These are phyloP conservation scores for Zonotrichia leucophrys DNA, from an alignment of 2,113 vertebrate genomes.

Conservation along the genomic window DNA sequence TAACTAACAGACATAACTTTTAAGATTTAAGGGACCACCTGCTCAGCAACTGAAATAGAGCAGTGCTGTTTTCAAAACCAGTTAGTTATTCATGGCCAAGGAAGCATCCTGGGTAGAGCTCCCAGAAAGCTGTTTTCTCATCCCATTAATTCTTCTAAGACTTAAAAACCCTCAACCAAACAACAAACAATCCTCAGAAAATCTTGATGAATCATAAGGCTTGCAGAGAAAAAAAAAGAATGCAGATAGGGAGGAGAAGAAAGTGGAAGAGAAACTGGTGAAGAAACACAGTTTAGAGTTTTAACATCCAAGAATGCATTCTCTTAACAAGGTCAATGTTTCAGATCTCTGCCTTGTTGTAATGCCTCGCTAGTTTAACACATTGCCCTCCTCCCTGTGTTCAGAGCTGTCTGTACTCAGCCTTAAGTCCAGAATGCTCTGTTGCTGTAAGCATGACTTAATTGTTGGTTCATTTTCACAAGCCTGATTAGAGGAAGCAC, in stretches of 20 bases:
- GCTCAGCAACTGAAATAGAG: constrained; percentile 32
- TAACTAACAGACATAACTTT: constrained; percentile 25
- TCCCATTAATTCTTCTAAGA: background rate
- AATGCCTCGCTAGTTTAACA: background rate
- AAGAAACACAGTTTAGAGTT: background rate
- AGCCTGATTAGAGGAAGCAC: background rate
- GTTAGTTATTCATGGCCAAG: background rate
- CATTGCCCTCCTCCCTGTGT: fast-evolving
- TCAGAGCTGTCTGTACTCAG: background rate
- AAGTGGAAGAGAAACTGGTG: background rate
- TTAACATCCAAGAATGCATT: background rate
- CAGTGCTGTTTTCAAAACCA: background rate
- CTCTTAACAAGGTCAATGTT: background rate
- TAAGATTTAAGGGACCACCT: constrained; percentile 9
- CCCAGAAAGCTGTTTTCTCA: background rate
- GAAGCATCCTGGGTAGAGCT: background rate
- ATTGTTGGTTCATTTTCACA: background rate
- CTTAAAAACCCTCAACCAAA: background rate
- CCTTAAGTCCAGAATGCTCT: background rate
- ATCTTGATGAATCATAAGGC: background rate
- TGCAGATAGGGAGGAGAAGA: background rate
- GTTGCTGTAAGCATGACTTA: background rate
- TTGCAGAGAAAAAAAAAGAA: background rate
- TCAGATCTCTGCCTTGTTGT: background rate
- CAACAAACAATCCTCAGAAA: background rate